Evolutionary conservation across 2,888 invertebrate genomes (phyloP).

Genomic region (Epinotia nisella): DNA sequence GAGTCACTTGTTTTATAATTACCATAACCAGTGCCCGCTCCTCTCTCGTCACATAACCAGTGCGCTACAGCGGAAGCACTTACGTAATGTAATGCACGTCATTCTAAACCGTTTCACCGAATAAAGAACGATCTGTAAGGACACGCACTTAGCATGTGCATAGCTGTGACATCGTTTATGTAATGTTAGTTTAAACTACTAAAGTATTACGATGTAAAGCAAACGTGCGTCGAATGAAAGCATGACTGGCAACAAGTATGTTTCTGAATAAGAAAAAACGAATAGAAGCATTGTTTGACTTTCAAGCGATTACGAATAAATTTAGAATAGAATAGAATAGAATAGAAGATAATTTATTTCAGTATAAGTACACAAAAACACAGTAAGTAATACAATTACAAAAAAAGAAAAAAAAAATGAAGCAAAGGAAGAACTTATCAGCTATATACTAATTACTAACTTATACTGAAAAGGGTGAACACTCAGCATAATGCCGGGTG

Average conservation of each 20-base stretch:
- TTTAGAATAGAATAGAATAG: no score
- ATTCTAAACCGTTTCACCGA: constrained; percentile 46
- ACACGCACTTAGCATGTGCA: constrained; percentile 42
- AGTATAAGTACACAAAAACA: no score
- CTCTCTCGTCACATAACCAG: constrained; percentile 30
- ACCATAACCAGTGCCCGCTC: constrained; percentile 6
- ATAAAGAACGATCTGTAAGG: constrained; percentile 42
- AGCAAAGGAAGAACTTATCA: no score
- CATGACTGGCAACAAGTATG: not conserved
- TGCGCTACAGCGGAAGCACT: constrained; percentile 46
- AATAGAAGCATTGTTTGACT: no score
- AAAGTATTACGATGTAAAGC: constrained; percentile 10
- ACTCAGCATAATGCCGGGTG: no score
- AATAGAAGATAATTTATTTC: no score
- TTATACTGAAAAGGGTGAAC: no score
- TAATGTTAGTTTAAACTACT: constrained; percentile 20
- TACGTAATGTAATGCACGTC: constrained; percentile 39
- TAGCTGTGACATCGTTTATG: constrained; percentile 37
- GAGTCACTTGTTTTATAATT: no score
- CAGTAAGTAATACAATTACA: no score
- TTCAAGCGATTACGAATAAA: no score
- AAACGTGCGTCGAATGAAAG: constrained; percentile 1
- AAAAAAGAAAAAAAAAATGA: no score
- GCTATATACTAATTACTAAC: no score
- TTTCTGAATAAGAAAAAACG: not conserved